phyloP scores from a whole-genome alignment of 2,888 invertebrate species.

The Metalampra italica region DNA sequence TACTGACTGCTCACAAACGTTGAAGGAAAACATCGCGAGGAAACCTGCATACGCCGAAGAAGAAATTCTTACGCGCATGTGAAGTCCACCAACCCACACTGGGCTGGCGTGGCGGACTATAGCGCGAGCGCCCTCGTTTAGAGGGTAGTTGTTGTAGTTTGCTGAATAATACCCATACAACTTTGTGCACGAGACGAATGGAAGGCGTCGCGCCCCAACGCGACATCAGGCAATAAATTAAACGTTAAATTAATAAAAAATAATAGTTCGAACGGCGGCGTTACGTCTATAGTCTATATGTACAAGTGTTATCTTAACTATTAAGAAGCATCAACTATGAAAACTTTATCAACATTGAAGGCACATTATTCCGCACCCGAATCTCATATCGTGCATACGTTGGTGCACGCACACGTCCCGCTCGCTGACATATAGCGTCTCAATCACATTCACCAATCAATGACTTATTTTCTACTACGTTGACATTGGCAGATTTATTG shows the following conservation, averaged over 20 bases:
- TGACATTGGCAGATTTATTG: no score
- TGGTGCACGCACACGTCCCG: not conserved
- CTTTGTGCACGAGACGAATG: slow-evolving; percentile 4
- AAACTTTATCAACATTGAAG: slow-evolving; percentile 75
- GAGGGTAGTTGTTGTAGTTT: no score
- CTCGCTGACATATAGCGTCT: slow-evolving; percentile 40
- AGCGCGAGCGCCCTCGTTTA: no score
- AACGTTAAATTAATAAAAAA: slow-evolving; percentile 72
- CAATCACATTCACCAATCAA: not conserved
- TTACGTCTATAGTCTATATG: slow-evolving; percentile 56
- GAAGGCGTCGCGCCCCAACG: slow-evolving; percentile 24
- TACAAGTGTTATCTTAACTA: slow-evolving; percentile 70
- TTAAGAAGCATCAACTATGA: slow-evolving; percentile 77
- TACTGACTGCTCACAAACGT: no score
- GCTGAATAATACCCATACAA: not conserved
- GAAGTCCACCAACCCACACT: no score
- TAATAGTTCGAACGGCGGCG: slow-evolving; percentile 31
- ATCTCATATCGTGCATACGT: slow-evolving; percentile 54
- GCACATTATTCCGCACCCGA: slow-evolving; percentile 78
- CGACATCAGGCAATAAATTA: slow-evolving; percentile 65
- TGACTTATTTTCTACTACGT: no score
- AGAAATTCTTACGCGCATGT: no score
- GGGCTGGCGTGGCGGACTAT: no score
- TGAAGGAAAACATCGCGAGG: no score
- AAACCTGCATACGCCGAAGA: no score